Percentiles rank a stretch among this genome's conserved stretches.
Evolutionary conservation across 2,113 vertebrate genomes (phyloP).

Genomic region (Corapipo altera): DNA sequence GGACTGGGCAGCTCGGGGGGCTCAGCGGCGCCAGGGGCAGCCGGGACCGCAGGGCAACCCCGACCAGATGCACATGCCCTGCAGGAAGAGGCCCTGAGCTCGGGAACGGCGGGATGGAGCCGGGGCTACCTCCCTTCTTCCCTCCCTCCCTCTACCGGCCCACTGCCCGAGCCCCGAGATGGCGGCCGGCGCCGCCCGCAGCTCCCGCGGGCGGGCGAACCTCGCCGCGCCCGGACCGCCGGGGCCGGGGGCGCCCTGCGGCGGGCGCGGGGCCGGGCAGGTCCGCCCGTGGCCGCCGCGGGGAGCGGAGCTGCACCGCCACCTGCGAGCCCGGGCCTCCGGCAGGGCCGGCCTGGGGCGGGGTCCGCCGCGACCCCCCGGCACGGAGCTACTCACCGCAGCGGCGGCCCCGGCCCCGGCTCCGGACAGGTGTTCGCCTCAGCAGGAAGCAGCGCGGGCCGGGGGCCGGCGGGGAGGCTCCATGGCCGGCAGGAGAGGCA

Average conservation of each 20-base stretch:
- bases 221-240: background rate
- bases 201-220: background rate
- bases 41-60: background rate
- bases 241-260: no score
- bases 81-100: background rate
- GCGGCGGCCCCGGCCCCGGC: background rate
- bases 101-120: background rate
- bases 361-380: background rate
- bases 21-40: background rate
- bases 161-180: background rate
- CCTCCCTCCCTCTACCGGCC: background rate
- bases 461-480: background rate
- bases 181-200: background rate
- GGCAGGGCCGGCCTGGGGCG: background rate
- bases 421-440: background rate
- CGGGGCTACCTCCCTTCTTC: background rate
- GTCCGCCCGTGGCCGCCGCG: no score
- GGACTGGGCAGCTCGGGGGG: background rate
- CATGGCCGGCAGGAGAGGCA: constrained; percentile 16
- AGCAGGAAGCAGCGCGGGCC: background rate
- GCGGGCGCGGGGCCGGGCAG: no score
- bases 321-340: background rate
- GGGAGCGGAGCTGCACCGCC: background rate
- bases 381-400: background rate
- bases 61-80: background rate